Base-by-base conservation (phyloP, 2,888 invertebrate genomes). In the Noctua fimbriata region DNA sequence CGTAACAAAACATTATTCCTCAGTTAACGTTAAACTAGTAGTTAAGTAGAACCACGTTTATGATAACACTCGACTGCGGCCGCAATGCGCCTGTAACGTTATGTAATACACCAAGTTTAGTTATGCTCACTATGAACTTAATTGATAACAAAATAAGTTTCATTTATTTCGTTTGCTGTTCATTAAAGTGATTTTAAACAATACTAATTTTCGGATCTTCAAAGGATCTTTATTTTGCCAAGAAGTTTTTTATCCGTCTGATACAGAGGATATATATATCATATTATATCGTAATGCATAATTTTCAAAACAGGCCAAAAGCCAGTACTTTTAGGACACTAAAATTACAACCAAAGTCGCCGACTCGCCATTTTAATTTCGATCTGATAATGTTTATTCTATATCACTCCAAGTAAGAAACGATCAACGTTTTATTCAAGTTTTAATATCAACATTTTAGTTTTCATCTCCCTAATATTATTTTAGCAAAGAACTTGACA, bases 51-150 rank as follows among this genome's bases (percentile, higher is more conserved):
- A 81, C 44, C 58, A 28, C 63, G 52, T 18, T 47, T 80, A 69
- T 63, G 78, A 78, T 80, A 70, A 21, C 28, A 69, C 49, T 79
- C 9, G 47, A 18, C 49, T 18, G 63, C 65, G 79, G 55, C 55
- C 74, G 73, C 79, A 73, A 6, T 79, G 82, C 79, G 79, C 55
- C 18, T 21, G 44, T 12, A 10, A 21, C 52, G 21, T 60, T 76
- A 18, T 65, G 28, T 52, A 55, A 52, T 16, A 44, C 24, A 5
- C 14, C n/a, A 5, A 52, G 4, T 21, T 21, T 55, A 52, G 21
- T 36, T 44, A 0, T 52, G 63, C 24, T 52, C 7, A 55, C 36
- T 18, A 52, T 49, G 10, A n/a, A 55, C 47, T 69, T 60, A 63
- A 60, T 75, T 44, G 28, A 44, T 9, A 10, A 18, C n/a, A 4